Conservation (phyloP, 2,888 invertebrate genomes). For the Idaea straminata region DNA sequence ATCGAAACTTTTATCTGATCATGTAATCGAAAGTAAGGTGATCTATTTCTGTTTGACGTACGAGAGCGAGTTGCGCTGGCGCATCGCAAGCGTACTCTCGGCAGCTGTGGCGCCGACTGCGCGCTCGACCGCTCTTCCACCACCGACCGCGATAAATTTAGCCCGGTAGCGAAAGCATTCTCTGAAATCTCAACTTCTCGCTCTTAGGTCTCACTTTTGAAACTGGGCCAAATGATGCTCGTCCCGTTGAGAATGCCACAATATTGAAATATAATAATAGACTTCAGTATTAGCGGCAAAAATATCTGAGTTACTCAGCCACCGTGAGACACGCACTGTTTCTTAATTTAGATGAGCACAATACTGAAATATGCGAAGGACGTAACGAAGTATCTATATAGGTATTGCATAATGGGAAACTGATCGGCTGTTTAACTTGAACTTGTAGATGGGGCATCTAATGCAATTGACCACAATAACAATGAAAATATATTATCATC, state of each 20-base stretch:
- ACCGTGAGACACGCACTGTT: conserved; percentile 55
- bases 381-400: conserved; percentile 32
- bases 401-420: conserved; percentile 41
- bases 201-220: conserved; percentile 76
- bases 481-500: conserved; percentile 16
- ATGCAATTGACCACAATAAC: conserved; percentile 13
- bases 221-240: conserved; percentile 78
- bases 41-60: conserved; percentile 60
- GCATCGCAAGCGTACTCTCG: conserved; percentile 8
- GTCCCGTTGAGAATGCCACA: conserved; percentile 76
- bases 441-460: conserved; percentile 1
- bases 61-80: conserved; percentile 15
- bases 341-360: conserved; percentile 65
- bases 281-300: conserved; percentile 64
- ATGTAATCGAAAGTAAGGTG: conserved; percentile 32
- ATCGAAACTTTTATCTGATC: conserved; percentile 19
- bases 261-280: conserved; percentile 79
- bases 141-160: conserved; percentile 62
- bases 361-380: conserved; percentile 70
- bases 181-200: conserved; percentile 73
- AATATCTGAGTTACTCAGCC: conserved; percentile 74
- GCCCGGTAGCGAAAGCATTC: conserved; percentile 72
- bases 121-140: conserved; percentile 15
- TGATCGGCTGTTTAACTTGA: not conserved
- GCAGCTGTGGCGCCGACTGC: conserved; percentile 10